A percentile compares a stretch with the other conserved stretches of the same genome.
phyloP scores from a whole-genome alignment of 2,888 invertebrate genomes.

The Sinopyrophorus schimmeli region DNA sequence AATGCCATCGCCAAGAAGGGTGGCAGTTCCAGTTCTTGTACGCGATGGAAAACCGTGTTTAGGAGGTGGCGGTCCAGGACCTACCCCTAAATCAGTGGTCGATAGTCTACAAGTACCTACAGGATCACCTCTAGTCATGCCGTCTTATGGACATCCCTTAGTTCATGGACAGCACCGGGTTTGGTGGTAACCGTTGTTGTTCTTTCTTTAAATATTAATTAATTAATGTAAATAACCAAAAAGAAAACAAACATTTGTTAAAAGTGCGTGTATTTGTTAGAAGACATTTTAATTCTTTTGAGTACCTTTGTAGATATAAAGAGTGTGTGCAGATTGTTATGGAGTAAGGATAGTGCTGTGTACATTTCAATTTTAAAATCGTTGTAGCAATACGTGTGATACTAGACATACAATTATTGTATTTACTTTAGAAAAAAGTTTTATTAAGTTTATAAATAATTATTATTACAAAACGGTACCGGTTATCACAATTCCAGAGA shows the following conservation, averaged over 20 bases:
- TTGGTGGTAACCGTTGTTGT: slow-evolving; percentile 47
- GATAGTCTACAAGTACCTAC: slow-evolving; percentile 44
- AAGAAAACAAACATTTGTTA: background rate
- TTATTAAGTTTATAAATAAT: slow-evolving; percentile 8
- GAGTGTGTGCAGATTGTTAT: slow-evolving; percentile 11
- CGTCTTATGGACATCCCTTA: slow-evolving; percentile 52
- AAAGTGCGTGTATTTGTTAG: slow-evolving; percentile 12
- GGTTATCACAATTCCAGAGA: slow-evolving; percentile 31
- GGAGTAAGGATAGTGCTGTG: slow-evolving; percentile 5
- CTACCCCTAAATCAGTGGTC: slow-evolving; percentile 43
- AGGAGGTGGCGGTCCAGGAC: slow-evolving; percentile 55
- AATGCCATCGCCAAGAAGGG: slow-evolving; percentile 81
- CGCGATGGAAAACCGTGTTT: slow-evolving; percentile 92
- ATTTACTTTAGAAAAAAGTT: background rate
- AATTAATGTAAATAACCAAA: slow-evolving; percentile 19
- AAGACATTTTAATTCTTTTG: slow-evolving; percentile 9
- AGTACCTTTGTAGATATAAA: slow-evolving; percentile 14
- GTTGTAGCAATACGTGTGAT: slow-evolving; percentile 29
- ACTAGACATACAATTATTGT: slow-evolving; percentile 13
- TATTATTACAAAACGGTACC: slow-evolving; percentile 17
- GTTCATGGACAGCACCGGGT: slow-evolving; percentile 55
- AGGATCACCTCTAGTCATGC: slow-evolving; percentile 49
- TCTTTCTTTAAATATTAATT: slow-evolving; percentile 27
- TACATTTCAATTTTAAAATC: slow-evolving; percentile 6
- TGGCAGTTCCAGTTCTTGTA: slow-evolving; percentile 92